Evolutionary conservation across 1,140 invertebrate species (phyloP).

Genomic region (Gerris buenoi): DNA sequence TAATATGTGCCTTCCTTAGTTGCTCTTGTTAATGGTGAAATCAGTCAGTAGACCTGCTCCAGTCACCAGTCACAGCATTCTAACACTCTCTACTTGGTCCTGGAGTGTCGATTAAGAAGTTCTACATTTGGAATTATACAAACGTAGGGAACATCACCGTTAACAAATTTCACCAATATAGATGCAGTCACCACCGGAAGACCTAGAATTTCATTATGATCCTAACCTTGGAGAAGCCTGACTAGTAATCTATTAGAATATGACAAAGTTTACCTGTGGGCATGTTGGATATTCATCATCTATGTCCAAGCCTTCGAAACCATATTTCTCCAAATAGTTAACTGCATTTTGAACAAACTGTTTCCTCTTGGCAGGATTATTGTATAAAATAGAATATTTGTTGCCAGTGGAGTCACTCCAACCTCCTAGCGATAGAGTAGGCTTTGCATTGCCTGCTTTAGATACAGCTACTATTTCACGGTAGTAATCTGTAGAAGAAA

Average conservation of each 20-base stretch:
- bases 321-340: not conserved
- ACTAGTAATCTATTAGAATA: not conserved
- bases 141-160: too few relatives aligned
- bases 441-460: not conserved
- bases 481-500: constrained; percentile 2
- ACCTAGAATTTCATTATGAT: not conserved
- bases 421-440: not conserved
- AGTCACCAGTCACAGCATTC: too few relatives aligned
- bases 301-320: constrained; percentile 1
- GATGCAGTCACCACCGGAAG: too few relatives aligned
- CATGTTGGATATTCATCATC: not conserved
- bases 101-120: too few relatives aligned
- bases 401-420: not conserved
- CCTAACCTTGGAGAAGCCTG: not conserved
- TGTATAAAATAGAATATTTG: not conserved
- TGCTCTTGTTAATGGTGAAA: too few relatives aligned
- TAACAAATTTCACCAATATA: too few relatives aligned
- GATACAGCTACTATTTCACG: not conserved
- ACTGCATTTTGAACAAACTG: not conserved
- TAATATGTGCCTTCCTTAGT: too few relatives aligned
- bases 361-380: not conserved
- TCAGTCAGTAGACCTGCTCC: too few relatives aligned
- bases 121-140: too few relatives aligned
- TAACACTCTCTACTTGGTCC: too few relatives aligned
- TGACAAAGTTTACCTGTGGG: not conserved